Evolutionary conservation across 2,113 vertebrate species (phyloP).

Genomic region (Gasterosteus aculeatus): DNA sequence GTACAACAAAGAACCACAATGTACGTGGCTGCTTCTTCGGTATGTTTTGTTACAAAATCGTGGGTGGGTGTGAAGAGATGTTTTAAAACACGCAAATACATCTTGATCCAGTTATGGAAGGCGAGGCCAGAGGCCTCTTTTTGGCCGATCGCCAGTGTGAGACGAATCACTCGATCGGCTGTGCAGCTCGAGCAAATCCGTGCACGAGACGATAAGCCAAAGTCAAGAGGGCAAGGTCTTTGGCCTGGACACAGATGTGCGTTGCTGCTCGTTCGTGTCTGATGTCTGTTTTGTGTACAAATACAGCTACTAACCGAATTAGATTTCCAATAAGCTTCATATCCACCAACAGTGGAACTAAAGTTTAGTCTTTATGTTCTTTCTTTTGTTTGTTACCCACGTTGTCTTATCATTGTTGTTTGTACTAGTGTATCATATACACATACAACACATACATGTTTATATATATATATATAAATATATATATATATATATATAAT

Average conservation of each 20-base stretch:
- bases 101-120: neutral
- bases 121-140: neutral
- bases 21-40: neutral
- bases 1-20: neutral
- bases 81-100: neutral
- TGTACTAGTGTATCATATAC: neutral
- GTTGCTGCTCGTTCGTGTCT: neutral
- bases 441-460: too few species aligned
- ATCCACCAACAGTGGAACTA: neutral
- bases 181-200: neutral
- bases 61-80: neutral
- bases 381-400: neutral
- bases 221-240: neutral
- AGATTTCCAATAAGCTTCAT: neutral
- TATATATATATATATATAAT: neutral
- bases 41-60: neutral
- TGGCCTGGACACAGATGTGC: neutral
- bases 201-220: neutral
- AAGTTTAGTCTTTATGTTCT: neutral
- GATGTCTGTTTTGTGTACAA: neutral
- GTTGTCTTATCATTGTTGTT: neutral
- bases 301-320: slow-evolving; percentile 1
- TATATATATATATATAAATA: neutral
- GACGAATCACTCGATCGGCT: neutral
- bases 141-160: neutral